These are phyloP conservation scores for Syritta pipiens DNA, from an alignment of 2,888 invertebrate species.

Conservation along the genomic window DNA sequence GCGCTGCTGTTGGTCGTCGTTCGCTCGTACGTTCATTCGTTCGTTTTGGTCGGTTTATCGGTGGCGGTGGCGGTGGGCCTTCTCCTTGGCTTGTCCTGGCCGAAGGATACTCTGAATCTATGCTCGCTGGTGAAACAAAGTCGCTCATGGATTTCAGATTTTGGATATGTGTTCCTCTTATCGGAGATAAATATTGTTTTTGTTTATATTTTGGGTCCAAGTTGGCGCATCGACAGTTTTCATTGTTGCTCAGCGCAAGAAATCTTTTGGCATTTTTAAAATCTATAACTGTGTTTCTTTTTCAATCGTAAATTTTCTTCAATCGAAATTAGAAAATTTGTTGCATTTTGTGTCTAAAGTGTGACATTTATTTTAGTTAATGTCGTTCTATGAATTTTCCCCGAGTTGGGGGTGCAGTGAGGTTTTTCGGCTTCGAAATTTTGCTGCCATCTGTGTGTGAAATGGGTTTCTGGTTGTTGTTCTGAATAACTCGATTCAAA, in stretches of 20 bases:
- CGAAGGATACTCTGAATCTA: conserved; percentile 79
- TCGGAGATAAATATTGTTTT: conserved; percentile 30
- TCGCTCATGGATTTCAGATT: too few species aligned
- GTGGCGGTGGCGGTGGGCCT: too few species aligned
- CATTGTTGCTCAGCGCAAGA: conserved; percentile 46
- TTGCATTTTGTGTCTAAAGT: too few species aligned
- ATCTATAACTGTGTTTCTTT: too few species aligned
- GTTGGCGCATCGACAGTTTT: conserved; percentile 24
- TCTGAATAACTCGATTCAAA: not conserved
- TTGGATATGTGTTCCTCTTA: too few species aligned
- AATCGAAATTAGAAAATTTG: too few species aligned
- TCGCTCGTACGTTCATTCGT: too few species aligned
- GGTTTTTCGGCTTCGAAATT: not conserved
- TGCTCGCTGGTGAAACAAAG: conserved; percentile 79
- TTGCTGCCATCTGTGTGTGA: conserved; percentile 33
- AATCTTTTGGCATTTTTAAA: conserved; percentile 68
- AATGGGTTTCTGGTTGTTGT: conserved; percentile 16
- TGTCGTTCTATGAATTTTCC: not conserved
- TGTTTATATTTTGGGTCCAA: conserved; percentile 43
- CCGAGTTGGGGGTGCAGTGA: not conserved
- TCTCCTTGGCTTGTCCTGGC: conserved; percentile 11
- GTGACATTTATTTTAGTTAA: conserved; percentile 3
- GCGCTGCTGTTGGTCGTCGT: not conserved
- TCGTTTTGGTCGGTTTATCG: not conserved
- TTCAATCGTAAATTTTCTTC: not conserved